Percentiles rank a stretch among this genome's conserved stretches.
Conservation (phyloP, 2,888 invertebrate genomes). For the Sphecodes monilicornis region DNA sequence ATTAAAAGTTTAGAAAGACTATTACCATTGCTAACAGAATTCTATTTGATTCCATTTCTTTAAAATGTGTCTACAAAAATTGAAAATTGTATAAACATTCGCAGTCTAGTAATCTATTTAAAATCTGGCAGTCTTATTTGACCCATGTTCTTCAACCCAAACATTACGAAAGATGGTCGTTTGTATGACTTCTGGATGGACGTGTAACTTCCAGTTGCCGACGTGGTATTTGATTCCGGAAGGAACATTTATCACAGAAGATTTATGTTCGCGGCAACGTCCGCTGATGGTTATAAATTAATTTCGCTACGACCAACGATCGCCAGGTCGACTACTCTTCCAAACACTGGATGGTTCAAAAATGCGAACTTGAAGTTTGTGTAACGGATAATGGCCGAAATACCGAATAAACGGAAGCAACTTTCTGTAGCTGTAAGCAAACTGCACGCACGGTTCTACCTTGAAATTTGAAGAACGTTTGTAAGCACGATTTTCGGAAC, state of each 20-base stretch:
- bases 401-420: neutral
- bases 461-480: neutral
- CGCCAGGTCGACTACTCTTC: neutral
- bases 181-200: conserved; percentile 28
- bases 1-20: too few relatives aligned
- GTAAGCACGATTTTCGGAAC: neutral
- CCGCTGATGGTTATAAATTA: conserved; percentile 60
- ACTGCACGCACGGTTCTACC: neutral
- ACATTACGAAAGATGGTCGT: conserved; percentile 10
- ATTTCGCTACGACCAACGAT: conserved; percentile 39
- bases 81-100: too few relatives aligned
- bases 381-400: neutral
- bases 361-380: neutral
- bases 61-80: too few relatives aligned
- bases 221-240: conserved; percentile 49
- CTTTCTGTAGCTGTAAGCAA: neutral
- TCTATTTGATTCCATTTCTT: too few relatives aligned
- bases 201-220: conserved; percentile 46
- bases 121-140: conserved; percentile 13
- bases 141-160: neutral
- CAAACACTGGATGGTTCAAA: conserved; percentile 8
- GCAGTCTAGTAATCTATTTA: conserved; percentile 38
- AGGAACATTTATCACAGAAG: conserved; percentile 53
- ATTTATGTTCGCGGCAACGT: conserved; percentile 48
- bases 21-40: too few relatives aligned